These are phyloP conservation scores for Ceratitis capitata DNA, from an alignment of 1,140 invertebrate species.

Conservation along the genomic window DNA sequence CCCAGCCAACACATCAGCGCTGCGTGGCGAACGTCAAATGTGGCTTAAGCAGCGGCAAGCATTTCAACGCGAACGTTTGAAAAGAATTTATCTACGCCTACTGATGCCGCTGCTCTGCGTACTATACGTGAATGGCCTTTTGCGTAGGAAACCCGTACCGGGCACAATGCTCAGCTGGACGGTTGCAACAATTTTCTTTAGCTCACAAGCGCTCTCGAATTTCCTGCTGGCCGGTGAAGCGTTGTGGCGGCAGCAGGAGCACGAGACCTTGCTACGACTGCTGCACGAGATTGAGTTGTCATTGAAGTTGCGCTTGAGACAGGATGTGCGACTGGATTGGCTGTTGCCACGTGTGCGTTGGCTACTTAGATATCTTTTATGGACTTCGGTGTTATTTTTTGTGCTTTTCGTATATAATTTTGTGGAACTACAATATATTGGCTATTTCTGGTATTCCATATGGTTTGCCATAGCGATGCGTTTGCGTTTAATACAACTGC, in stretches of 20 bases:
- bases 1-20: not conserved
- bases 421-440: not conserved
- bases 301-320: not conserved
- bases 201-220: not conserved
- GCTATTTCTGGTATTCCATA: slow-evolving; percentile 38
- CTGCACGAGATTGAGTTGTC: slow-evolving; percentile 21
- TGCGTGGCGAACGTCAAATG: not conserved
- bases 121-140: not conserved
- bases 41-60: no score
- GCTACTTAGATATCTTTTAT: not conserved
- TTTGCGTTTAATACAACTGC: slow-evolving; percentile 35
- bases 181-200: slow-evolving; percentile 3
- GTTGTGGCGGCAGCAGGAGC: not conserved
- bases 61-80: not conserved
- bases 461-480: slow-evolving; percentile 21
- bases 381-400: not conserved
- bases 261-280: not conserved
- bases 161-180: not conserved
- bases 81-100: not conserved
- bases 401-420: slow-evolving; percentile 13
- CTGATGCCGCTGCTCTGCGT: not conserved
- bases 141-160: not conserved
- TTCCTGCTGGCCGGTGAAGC: slow-evolving; percentile 8
- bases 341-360: not conserved
- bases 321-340: not conserved